Evolutionary conservation across 37 sponge, comb jelly and placozoan genomes (phyloP).

Genomic region (Dysidea cf. avara): DNA sequence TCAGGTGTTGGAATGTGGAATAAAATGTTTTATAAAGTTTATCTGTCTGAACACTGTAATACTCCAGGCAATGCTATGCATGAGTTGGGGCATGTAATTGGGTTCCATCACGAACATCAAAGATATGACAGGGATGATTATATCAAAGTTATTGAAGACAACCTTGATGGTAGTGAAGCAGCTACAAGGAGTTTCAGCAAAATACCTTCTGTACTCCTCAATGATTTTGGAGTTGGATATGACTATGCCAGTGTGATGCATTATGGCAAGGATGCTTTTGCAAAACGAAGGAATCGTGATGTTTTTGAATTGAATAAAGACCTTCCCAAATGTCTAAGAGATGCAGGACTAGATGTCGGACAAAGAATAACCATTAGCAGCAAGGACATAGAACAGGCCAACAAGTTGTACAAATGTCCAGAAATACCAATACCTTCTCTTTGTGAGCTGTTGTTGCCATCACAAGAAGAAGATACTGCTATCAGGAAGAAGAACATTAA

Average conservation of each 20-base stretch:
- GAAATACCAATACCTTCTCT: too few species aligned
- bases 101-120: constrained; percentile 69
- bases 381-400: too few species aligned
- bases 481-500: too few species aligned
- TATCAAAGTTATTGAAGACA: constrained; percentile 34
- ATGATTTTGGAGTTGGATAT: constrained; percentile 28
- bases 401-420: too few species aligned
- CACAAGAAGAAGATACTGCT: too few species aligned
- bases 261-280: constrained; percentile 34
- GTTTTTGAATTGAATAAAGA: too few species aligned
- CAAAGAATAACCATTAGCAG: too few species aligned
- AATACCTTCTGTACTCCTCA: not conserved
- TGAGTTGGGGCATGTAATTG: constrained; percentile 71
- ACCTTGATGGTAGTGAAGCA: not conserved
- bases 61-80: constrained; percentile 50
- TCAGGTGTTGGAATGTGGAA: too few species aligned
- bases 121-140: constrained; percentile 61
- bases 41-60: not conserved
- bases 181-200: constrained; percentile 8
- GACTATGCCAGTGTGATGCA: constrained; percentile 77
- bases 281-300: not conserved
- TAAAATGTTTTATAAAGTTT: not conserved
- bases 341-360: too few species aligned
- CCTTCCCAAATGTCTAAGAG: too few species aligned
- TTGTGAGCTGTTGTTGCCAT: too few species aligned